A percentile compares a stretch with the other conserved stretches of the same genome.
Evolutionary conservation across 2,888 invertebrate species (phyloP).

Genomic region (Eretmocerus hayati): DNA sequence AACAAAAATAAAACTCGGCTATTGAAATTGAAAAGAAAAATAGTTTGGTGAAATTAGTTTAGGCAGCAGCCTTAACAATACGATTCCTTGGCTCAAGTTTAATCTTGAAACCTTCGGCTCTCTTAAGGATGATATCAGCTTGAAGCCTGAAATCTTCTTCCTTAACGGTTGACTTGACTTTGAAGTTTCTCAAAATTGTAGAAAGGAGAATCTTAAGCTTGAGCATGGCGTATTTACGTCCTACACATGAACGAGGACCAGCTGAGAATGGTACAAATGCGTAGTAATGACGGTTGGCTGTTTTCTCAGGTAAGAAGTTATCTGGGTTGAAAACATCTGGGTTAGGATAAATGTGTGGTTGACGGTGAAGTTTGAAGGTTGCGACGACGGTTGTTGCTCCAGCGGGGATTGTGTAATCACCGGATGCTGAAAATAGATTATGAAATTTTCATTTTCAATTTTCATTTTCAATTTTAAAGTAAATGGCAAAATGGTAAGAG

Average conservation of each 20-base stretch:
- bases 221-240: constrained; percentile 73
- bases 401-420: constrained; percentile 60
- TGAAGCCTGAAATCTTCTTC: constrained; percentile 63
- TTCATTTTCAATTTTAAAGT: not conserved
- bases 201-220: constrained; percentile 69
- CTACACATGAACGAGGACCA: constrained; percentile 73
- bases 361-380: constrained; percentile 63
- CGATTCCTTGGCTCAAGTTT: constrained; percentile 37
- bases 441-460: not conserved
- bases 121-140: constrained; percentile 67
- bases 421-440: constrained; percentile 49
- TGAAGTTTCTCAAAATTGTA: constrained; percentile 64
- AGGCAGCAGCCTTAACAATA: not conserved
- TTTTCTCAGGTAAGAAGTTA: constrained; percentile 71
- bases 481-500: too few species aligned
- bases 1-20: too few species aligned
- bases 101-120: constrained; percentile 63
- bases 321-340: constrained; percentile 70
- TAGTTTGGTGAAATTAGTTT: too few species aligned
- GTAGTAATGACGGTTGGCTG: constrained; percentile 69
- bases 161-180: constrained; percentile 55
- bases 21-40: too few species aligned
- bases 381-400: constrained; percentile 64
- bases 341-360: constrained; percentile 59
- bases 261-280: constrained; percentile 76